Conservation (phyloP, 2,888 invertebrate genomes). For the Mechanitis mazaeus region DNA sequence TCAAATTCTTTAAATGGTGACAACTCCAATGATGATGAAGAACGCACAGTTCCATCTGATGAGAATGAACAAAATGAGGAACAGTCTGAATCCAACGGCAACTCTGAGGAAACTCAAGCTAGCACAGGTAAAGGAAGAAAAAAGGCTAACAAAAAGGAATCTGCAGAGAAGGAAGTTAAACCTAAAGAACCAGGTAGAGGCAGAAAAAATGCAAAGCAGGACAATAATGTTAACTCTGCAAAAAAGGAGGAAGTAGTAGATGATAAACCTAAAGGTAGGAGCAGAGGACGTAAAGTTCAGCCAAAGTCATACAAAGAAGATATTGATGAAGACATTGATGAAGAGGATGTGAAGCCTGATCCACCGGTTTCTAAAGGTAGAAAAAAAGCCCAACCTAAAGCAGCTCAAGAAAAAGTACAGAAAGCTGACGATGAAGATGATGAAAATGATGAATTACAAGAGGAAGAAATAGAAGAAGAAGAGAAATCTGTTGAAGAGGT, state of each 20-base stretch:
- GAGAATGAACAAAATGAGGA: constrained; percentile 45
- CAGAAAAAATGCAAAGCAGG: constrained; percentile 49
- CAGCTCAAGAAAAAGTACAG: constrained; percentile 26
- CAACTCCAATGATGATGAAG: constrained; percentile 51
- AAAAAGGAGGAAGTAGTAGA: constrained; percentile 37
- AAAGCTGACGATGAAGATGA: constrained; percentile 30
- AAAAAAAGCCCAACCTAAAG: constrained; percentile 31
- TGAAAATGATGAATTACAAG: constrained; percentile 34
- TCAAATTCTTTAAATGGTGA: constrained; percentile 47
- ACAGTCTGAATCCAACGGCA: constrained; percentile 47
- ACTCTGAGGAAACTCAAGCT: constrained; percentile 36
- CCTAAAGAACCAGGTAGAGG: constrained; percentile 45
- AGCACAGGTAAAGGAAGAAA: constrained; percentile 51
- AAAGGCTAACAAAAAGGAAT: constrained; percentile 56
- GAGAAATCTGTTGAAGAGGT: constrained; percentile 45
- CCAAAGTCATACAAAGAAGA: constrained; percentile 40
- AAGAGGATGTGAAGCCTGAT: constrained; percentile 47
- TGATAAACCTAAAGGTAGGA: constrained; percentile 54
- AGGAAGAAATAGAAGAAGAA: constrained; percentile 43
- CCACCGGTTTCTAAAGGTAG: constrained; percentile 38
- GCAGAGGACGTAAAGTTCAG: constrained; percentile 51
- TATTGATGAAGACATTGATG: constrained; percentile 34
- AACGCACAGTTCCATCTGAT: constrained; percentile 37
- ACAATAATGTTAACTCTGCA: constrained; percentile 33
- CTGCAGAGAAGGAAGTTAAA: constrained; percentile 37